phyloP scores from a whole-genome alignment of 2,888 invertebrate genomes.

The Antheraea yamamai region DNA sequence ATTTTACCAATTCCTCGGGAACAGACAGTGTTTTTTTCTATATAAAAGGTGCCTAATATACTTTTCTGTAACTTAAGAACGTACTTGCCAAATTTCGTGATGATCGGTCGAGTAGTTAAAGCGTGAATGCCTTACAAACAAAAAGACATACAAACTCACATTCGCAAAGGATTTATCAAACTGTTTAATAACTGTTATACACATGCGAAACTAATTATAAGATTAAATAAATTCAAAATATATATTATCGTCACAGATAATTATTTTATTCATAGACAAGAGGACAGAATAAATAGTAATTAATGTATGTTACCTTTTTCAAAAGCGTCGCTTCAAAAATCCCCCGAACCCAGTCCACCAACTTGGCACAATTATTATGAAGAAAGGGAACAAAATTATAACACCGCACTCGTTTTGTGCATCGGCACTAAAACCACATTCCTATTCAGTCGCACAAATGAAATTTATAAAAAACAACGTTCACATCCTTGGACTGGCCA shows the following conservation, averaged over 20 bases:
- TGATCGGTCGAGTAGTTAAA: too few relatives aligned
- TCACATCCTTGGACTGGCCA: slow-evolving; percentile 66
- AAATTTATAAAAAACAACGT: slow-evolving; percentile 23
- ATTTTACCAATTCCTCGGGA: too few relatives aligned
- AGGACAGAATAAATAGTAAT: neutral
- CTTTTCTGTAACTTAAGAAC: too few relatives aligned
- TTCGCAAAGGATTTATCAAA: too few relatives aligned
- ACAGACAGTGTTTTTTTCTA: too few relatives aligned
- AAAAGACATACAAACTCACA: too few relatives aligned
- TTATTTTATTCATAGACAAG: neutral
- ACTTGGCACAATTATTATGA: slow-evolving; percentile 50
- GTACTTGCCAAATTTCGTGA: too few relatives aligned
- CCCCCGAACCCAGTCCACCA: slow-evolving; percentile 41
- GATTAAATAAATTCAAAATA: too few relatives aligned
- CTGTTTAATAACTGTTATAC: neutral
- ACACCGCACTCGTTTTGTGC: slow-evolving; percentile 66
- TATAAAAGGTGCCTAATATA: too few relatives aligned
- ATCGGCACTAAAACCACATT: slow-evolving; percentile 67
- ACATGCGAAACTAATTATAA: too few relatives aligned
- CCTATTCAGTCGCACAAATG: slow-evolving; percentile 49
- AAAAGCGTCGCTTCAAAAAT: slow-evolving; percentile 38
- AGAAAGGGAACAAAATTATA: slow-evolving; percentile 52
- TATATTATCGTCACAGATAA: too few relatives aligned
- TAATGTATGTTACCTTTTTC: slow-evolving; percentile 39
- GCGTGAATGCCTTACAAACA: too few relatives aligned